phyloP scores from a whole-genome alignment of 2,113 vertebrate species.

The Hassar affinis region DNA sequence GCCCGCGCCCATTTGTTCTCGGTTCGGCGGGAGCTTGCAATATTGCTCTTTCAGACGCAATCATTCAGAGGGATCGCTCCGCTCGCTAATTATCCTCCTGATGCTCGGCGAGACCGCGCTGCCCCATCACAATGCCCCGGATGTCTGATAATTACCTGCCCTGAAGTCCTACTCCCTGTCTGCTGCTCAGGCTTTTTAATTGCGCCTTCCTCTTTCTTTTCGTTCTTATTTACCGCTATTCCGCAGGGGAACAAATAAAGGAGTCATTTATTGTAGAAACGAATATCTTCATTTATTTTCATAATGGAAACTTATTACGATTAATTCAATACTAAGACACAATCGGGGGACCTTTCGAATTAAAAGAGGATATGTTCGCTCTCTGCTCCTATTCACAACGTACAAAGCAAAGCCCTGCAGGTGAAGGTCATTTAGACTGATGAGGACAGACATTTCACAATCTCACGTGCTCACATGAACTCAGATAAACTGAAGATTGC shows the following conservation, averaged over 20 bases:
- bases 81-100: constrained; percentile 57
- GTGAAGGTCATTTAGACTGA: constrained; percentile 26
- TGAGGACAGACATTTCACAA: neutral
- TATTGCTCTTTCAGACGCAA: constrained; percentile 52
- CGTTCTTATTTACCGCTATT: constrained; percentile 52
- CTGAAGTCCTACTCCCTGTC: constrained; percentile 51
- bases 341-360: constrained; percentile 39
- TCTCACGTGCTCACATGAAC: neutral
- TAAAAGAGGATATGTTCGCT: constrained; percentile 33
- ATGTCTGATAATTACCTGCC: constrained; percentile 58
- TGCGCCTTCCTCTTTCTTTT: constrained; percentile 47
- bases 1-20: constrained; percentile 40
- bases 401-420: constrained; percentile 6
- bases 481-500: neutral
- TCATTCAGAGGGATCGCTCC: constrained; percentile 52
- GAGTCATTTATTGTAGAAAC: constrained; percentile 40
- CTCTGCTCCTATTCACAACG: constrained; percentile 10
- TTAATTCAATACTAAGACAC: constrained; percentile 44
- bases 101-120: constrained; percentile 38
- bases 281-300: constrained; percentile 54
- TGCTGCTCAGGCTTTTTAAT: constrained; percentile 47
- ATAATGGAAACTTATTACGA: constrained; percentile 54
- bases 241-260: constrained; percentile 43
- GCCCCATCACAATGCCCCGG: constrained; percentile 17
- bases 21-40: constrained; percentile 27